A percentile compares a stretch with the other conserved stretches of the same genome.
Conservation (phyloP, 2,113 vertebrate genomes). For the Bucco capensis region DNA sequence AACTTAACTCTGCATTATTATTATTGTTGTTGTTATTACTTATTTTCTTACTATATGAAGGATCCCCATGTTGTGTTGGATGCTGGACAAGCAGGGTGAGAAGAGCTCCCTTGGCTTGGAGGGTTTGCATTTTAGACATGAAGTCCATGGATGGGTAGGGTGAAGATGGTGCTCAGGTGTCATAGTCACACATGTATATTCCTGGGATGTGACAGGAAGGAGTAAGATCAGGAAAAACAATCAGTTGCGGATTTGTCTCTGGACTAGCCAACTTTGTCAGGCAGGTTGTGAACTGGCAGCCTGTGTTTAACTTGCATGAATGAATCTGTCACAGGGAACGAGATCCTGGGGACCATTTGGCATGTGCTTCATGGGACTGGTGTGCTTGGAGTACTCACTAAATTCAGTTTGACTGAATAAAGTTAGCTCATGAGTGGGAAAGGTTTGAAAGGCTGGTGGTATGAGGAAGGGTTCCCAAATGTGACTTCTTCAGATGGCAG, state of each 20-base stretch:
- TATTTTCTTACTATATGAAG: neutral
- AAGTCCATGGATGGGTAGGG: neutral
- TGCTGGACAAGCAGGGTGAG: neutral
- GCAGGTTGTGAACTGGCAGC: fast-evolving
- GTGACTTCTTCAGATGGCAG: neutral
- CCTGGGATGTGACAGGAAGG: neutral
- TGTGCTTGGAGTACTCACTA: neutral
- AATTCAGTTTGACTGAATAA: neutral
- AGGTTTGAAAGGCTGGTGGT: neutral
- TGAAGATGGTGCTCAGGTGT: neutral
- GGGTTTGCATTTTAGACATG: neutral
- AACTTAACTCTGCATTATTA: neutral
- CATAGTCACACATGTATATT: neutral
- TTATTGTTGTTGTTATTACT: neutral
- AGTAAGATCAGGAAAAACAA: neutral
- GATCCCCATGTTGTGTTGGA: neutral
- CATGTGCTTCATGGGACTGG: fast-evolving
- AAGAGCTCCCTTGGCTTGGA: neutral
- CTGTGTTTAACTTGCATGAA: neutral
- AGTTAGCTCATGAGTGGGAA: neutral
- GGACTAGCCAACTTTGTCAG: neutral
- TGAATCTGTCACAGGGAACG: neutral
- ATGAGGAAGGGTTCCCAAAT: neutral
- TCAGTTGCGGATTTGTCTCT: neutral
- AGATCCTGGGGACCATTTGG: neutral